A percentile compares a stretch with the other conserved stretches of the same genome.
Conservation (phyloP, 1,140 invertebrate genomes). For the Brachionus asplanchnoidis region DNA sequence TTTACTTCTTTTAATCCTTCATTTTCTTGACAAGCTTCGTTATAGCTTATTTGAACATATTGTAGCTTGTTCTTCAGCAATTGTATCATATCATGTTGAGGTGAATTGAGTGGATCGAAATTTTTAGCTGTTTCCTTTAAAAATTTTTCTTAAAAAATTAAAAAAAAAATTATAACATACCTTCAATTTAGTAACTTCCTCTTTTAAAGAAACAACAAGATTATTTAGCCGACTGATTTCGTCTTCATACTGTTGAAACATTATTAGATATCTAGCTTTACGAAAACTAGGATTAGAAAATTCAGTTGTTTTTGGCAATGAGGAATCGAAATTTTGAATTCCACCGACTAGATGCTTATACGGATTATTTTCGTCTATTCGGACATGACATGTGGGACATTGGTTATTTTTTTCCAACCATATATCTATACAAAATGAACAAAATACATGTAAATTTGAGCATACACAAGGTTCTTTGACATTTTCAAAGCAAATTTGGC, state of each 20-base stretch:
- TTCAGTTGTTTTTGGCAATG: background rate
- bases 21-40: background rate
- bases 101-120: background rate
- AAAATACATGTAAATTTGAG: conserved; percentile 55
- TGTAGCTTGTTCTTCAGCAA: conserved; percentile 13
- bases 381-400: conserved; percentile 53
- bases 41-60: background rate
- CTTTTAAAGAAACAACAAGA: conserved; percentile 48
- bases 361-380: conserved; percentile 48
- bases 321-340: background rate
- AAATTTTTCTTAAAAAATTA: conserved; percentile 46
- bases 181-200: conserved; percentile 46
- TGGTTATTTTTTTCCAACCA: conserved; percentile 54
- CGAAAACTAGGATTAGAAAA: conserved; percentile 12
- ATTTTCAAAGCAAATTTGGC: conserved; percentile 37
- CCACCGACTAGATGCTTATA: conserved; percentile 49
- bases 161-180: conserved; percentile 45
- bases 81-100: conserved; percentile 38
- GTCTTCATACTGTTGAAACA: conserved; percentile 36
- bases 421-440: conserved; percentile 51
- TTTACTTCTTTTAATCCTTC: background rate
- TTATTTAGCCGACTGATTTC: conserved; percentile 15
- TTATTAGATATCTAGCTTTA: background rate
- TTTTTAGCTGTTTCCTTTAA: conserved; percentile 42
- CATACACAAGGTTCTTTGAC: conserved; percentile 46